Base-by-base conservation (phyloP, 1,140 invertebrate species). In the Mya arenaria region DNA sequence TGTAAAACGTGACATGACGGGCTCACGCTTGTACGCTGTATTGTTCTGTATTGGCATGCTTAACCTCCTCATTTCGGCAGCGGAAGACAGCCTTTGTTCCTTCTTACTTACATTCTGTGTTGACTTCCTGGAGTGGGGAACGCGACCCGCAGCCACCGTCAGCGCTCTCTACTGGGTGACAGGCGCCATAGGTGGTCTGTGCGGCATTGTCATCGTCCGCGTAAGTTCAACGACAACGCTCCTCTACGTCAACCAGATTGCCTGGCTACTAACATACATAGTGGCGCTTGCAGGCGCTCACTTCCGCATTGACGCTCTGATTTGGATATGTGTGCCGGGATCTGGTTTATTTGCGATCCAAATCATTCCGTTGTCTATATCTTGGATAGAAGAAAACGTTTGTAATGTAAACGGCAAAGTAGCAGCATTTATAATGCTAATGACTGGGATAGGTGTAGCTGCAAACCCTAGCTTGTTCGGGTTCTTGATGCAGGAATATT, bases 81-180 rank as follows among this genome's bases (percentile, higher is more conserved):
- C 82, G 17, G 87, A 87, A 37, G 84, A 87, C 58, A 87, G 86
- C 15, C 84, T 87, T 37, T 71, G 80, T 3, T 74, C 68, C 10
- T 87, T 84, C 32, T 55, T 89, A 1, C 62, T 79, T 0, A 80
- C 85, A 6, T 88, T 87, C 68, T 82, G 79, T 52, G 74, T 88
- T 6, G 62, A 83, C 37, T 78, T 86, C 32, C 74, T 89, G 52
- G 68, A 84, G 15, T 89, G 87, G 86, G 71, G 66, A 15, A 88
- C 86, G 44, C 32, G 65, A 2, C 28, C 80, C 0, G 83, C 87
- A 6, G 84, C 85, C 0, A 65, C 72, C 32, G 73, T 85, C 15
- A 86, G 82, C 0, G 86, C 87, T 15, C 58, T 87, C 13, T 89
- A 81, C 58, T 89, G 88, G 88, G 82, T 77, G 1, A 55, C 75